phyloP scores from a whole-genome alignment of 2,113 vertebrate species.

The Pteruthius melanotis region DNA sequence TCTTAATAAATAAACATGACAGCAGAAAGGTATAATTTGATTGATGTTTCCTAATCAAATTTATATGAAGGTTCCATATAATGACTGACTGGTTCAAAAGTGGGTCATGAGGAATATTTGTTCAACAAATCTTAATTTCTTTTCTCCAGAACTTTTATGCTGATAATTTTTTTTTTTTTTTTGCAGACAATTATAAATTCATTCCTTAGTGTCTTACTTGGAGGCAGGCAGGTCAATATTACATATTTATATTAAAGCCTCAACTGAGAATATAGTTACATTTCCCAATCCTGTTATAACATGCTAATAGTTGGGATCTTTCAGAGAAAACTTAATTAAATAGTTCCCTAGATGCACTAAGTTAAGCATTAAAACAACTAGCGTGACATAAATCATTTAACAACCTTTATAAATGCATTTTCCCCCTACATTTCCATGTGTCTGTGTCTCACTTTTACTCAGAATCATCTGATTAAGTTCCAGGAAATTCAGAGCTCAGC shows the following conservation, averaged over 20 bases:
- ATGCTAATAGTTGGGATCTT: neutral
- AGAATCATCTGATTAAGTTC: neutral
- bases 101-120: neutral
- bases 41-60: neutral
- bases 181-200: neutral
- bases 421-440: neutral
- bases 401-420: constrained; percentile 20
- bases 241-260: constrained; percentile 18
- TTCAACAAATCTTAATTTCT: neutral
- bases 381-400: neutral
- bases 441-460: neutral
- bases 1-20: neutral
- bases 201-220: neutral
- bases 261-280: neutral
- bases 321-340: constrained; percentile 35
- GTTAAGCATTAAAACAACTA: constrained; percentile 30
- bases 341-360: neutral
- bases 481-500: constrained; percentile 7
- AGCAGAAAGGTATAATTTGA: neutral
- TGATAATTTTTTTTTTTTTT: neutral
- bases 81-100: neutral
- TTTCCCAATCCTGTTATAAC: constrained; percentile 17
- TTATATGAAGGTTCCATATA: neutral
- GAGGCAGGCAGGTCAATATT: neutral
- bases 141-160: neutral